Conservation (phyloP, 2,113 vertebrate genomes). For the Mirza zaza region DNA sequence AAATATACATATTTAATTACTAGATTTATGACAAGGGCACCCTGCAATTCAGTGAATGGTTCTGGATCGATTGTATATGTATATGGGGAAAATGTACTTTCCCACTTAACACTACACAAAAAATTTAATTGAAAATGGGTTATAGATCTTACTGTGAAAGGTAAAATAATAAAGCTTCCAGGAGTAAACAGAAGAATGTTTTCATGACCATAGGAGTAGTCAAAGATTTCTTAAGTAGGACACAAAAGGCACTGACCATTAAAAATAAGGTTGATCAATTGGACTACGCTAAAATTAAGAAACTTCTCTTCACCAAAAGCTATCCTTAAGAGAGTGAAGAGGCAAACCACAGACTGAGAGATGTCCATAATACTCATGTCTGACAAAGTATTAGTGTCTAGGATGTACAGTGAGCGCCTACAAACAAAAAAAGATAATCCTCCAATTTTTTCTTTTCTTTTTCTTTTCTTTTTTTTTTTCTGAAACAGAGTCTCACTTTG, state of each 20-base stretch:
- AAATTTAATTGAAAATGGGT: not conserved
- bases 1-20: not conserved
- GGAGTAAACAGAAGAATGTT: conserved; percentile 5
- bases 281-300: not conserved
- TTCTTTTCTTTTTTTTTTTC: too few species aligned
- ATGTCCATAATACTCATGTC: not conserved
- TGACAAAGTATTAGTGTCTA: not conserved
- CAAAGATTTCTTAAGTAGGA: not conserved
- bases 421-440: not conserved
- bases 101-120: not conserved
- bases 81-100: not conserved
- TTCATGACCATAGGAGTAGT: not conserved
- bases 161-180: not conserved
- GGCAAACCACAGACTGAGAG: not conserved
- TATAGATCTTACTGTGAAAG: not conserved
- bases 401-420: not conserved
- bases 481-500: too few species aligned
- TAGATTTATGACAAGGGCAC: not conserved
- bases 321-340: not conserved
- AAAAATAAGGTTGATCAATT: not conserved
- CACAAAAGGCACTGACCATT: not conserved
- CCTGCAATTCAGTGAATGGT: not conserved
- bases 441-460: too few species aligned
- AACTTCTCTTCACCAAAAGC: not conserved
- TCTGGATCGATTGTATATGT: not conserved